phyloP scores from a whole-genome alignment of 35 echinoderm and acorn worm genomes.

The Eucidaris tribuloides region DNA sequence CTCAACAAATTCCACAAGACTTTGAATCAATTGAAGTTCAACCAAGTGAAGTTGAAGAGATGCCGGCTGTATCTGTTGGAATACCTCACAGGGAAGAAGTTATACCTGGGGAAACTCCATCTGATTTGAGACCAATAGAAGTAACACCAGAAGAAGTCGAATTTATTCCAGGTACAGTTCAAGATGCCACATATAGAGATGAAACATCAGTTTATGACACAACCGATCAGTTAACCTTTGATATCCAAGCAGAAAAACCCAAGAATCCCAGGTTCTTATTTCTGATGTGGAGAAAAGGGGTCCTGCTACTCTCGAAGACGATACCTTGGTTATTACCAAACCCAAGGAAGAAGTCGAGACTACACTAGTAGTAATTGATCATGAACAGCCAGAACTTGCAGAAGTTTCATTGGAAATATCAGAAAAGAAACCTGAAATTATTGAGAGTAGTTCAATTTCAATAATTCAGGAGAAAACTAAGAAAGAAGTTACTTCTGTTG shows the following conservation, averaged over 20 bases:
- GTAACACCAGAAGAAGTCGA: background rate
- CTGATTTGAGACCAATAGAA: background rate
- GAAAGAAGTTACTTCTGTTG: too few species aligned
- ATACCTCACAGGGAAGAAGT: conserved; percentile 23
- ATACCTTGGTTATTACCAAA: too few species aligned
- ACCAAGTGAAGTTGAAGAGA: background rate
- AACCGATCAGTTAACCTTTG: too few species aligned
- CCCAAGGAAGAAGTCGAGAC: background rate
- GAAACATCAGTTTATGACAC: too few species aligned
- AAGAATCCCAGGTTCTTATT: too few species aligned
- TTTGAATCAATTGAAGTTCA: background rate
- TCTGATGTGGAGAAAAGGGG: too few species aligned
- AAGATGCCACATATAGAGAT: background rate
- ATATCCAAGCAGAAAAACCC: too few species aligned
- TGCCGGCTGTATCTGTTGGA: conserved; percentile 17
- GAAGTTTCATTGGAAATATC: conserved; percentile 18
- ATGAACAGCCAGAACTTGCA: background rate
- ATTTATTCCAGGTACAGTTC: background rate
- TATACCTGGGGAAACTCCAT: conserved; percentile 1
- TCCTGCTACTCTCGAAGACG: too few species aligned
- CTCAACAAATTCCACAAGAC: conserved; percentile 36
- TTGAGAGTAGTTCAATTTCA: too few species aligned
- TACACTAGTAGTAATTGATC: background rate
- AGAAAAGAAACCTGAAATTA: background rate
- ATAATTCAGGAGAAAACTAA: too few species aligned